These are phyloP conservation scores for Heterodera schachtii DNA, from an alignment of 1,140 invertebrate species.

Conservation along the genomic window DNA sequence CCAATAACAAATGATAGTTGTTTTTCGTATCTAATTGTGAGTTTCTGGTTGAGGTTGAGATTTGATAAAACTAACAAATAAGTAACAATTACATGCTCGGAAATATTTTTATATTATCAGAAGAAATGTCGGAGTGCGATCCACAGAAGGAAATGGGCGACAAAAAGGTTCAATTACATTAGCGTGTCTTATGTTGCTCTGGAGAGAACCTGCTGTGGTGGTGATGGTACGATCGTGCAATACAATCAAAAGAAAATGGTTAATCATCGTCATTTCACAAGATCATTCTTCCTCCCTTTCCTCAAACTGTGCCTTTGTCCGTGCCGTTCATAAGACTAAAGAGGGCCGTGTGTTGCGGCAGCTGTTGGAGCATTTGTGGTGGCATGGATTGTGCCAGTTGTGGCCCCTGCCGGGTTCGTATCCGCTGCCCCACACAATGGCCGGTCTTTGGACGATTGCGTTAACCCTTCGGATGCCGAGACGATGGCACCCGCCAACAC, in stretches of 20 bases:
- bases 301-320: not conserved
- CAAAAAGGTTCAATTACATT: constrained; percentile 1
- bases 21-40: too few species aligned
- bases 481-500: not conserved
- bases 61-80: too few species aligned
- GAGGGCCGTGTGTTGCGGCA: constrained; percentile 5
- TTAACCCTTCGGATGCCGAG: not conserved
- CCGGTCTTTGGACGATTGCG: not conserved
- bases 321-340: not conserved
- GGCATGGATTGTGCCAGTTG: not conserved
- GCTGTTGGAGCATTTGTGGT: not conserved
- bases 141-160: not conserved
- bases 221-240: not conserved
- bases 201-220: not conserved
- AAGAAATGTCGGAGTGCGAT: not conserved
- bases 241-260: not conserved
- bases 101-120: constrained; percentile 1
- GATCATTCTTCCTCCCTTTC: not conserved
- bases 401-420: not conserved
- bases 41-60: too few species aligned
- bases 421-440: not conserved
- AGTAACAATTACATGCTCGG: not conserved
- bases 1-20: too few species aligned
- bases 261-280: not conserved
- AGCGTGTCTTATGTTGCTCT: not conserved